Evolutionary conservation across 2,797 vertebrate species (phyloP).

Genomic region (Onychomys torridus): DNA sequence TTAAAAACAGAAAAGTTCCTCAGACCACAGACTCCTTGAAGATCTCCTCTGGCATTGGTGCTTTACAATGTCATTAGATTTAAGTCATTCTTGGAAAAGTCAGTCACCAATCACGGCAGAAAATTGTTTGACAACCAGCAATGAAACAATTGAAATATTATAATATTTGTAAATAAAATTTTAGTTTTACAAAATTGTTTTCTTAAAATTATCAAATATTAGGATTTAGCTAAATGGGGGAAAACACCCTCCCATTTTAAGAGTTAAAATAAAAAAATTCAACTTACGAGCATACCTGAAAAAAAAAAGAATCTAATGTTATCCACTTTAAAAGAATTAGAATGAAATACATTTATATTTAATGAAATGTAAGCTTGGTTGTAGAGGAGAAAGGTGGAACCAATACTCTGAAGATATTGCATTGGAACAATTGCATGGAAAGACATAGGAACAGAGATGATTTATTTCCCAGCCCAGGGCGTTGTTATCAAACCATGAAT

Average conservation of each 20-base stretch:
- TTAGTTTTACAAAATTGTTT: background rate
- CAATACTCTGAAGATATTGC: background rate
- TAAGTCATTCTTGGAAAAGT: conserved; percentile 39
- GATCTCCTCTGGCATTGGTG: background rate
- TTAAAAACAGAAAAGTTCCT: background rate
- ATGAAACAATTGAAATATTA: background rate
- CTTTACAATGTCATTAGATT: background rate
- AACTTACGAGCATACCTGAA: background rate
- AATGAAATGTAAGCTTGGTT: conserved; percentile 12
- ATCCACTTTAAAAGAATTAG: conserved; percentile 16
- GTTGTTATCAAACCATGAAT: background rate
- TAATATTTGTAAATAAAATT: conserved; percentile 8
- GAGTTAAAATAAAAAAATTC: background rate
- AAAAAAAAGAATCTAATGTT: background rate
- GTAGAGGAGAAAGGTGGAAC: background rate
- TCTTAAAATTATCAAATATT: conserved; percentile 30
- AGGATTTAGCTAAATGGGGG: background rate
- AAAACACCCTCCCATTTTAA: background rate
- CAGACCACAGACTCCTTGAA: background rate
- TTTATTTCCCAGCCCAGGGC: background rate
- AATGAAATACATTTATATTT: conserved; percentile 4
- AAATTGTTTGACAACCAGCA: conserved; percentile 13
- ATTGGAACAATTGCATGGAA: background rate
- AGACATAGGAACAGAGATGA: background rate
- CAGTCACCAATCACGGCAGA: background rate